These are phyloP conservation scores for Scatophagus argus DNA, from an alignment of 2,113 vertebrate species.

Conservation along the genomic window DNA sequence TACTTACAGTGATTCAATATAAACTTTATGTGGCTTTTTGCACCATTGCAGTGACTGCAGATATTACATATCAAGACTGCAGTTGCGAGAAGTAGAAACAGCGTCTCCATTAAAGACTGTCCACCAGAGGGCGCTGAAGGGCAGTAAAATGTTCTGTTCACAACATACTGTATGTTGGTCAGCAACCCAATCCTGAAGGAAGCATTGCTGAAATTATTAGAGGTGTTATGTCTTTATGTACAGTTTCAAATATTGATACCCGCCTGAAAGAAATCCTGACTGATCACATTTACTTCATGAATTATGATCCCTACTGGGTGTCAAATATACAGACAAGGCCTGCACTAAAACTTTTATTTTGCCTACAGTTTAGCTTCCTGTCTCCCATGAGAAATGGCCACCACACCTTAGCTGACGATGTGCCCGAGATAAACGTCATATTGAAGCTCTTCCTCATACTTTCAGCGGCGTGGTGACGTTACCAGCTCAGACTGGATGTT, in stretches of 20 bases:
- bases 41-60: neutral
- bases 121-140: neutral
- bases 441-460: neutral
- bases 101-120: neutral
- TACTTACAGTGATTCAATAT: neutral
- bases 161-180: neutral
- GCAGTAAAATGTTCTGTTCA: neutral
- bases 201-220: too few species aligned
- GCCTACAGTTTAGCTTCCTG: neutral
- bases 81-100: too few species aligned
- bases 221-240: neutral
- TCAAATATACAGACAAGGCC: neutral
- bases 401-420: neutral
- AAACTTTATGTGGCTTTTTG: neutral
- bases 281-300: neutral
- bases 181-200: too few species aligned
- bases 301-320: neutral
- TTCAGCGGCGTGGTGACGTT: neutral
- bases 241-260: neutral
- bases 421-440: neutral
- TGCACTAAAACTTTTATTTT: neutral
- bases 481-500: neutral
- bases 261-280: too few species aligned
- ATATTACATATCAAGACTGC: too few species aligned
- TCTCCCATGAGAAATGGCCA: too few species aligned